These are phyloP conservation scores for Bos javanicus DNA, from an alignment of 2,113 vertebrate species.

Conservation along the genomic window DNA sequence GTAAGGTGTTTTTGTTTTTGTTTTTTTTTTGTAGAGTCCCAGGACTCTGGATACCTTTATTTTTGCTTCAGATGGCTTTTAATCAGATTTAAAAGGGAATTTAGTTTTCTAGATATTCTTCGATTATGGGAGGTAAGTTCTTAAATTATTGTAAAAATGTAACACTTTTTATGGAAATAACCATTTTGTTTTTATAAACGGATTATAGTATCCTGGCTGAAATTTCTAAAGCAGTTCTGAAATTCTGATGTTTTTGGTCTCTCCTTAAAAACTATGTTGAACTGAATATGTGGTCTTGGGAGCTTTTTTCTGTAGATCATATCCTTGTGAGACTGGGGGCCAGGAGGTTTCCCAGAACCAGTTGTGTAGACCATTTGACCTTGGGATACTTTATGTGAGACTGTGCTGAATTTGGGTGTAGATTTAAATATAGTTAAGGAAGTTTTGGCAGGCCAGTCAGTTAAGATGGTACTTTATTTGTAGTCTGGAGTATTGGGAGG, in stretches of 20 bases:
- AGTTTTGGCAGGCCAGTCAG: not conserved
- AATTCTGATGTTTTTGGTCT: not conserved
- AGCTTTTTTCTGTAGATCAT: not conserved
- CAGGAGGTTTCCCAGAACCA: not conserved
- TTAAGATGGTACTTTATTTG: not conserved
- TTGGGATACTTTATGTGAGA: not conserved
- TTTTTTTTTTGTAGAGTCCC: slow-evolving; percentile 85
- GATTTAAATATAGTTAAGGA: not conserved
- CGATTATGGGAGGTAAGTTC: slow-evolving; percentile 96
- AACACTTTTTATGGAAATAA: not conserved
- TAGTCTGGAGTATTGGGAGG: not conserved
- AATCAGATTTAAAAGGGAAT: slow-evolving; percentile 98
- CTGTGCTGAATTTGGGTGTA: not conserved
- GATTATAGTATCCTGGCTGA: not conserved
- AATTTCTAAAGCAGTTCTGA: not conserved
- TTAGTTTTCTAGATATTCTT: slow-evolving; percentile 95
- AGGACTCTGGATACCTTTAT: slow-evolving; percentile 97
- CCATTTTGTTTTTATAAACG: not conserved
- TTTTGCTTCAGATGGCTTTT: slow-evolving; percentile 99
- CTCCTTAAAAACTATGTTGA: not conserved
- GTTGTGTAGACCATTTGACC: not conserved
- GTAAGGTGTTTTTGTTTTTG: not conserved
- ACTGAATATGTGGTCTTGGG: not conserved
- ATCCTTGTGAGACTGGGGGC: not conserved
- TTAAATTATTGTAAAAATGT: not conserved